phyloP scores from a whole-genome alignment of 2,888 invertebrate species.

The Caenorhabditis parvicauda region DNA sequence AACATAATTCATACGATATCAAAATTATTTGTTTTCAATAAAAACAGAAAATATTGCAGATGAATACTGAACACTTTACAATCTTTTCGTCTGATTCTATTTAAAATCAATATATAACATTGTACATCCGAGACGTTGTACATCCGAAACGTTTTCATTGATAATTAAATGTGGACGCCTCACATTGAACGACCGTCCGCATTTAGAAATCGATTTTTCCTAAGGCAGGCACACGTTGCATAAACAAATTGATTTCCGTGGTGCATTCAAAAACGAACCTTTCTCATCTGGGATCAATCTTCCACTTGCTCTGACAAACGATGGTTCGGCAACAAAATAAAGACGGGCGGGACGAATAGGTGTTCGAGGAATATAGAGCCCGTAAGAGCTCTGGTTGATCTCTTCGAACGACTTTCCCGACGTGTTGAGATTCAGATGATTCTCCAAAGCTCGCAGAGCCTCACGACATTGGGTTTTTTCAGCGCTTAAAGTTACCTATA shows the following conservation, averaged over 20 bases:
- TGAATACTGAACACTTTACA: neutral
- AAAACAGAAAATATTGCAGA: neutral
- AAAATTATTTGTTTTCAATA: no score
- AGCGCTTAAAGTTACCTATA: neutral
- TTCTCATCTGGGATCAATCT: neutral
- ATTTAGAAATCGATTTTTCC: no score
- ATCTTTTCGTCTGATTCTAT: conserved; percentile 14
- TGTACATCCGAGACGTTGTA: no score
- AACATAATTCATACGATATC: no score
- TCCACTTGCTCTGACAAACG: conserved; percentile 7
- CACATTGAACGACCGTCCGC: no score
- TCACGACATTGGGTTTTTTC: no score
- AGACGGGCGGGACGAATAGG: conserved; percentile 18
- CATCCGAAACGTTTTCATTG: no score
- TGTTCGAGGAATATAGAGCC: conserved; percentile 20
- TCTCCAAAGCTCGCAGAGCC: conserved; percentile 16
- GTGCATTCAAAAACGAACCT: neutral
- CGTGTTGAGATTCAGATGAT: conserved; percentile 14
- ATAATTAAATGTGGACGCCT: no score
- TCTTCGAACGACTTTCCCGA: conserved; percentile 17
- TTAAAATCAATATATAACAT: no score
- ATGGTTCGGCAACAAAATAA: conserved; percentile 26
- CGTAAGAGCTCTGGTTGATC: conserved; percentile 16
- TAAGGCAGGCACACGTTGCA: no score
- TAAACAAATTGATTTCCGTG: no score